Evolutionary conservation across 2,797 vertebrate species (phyloP).

Genomic region (Leontopithecus rosalia): DNA sequence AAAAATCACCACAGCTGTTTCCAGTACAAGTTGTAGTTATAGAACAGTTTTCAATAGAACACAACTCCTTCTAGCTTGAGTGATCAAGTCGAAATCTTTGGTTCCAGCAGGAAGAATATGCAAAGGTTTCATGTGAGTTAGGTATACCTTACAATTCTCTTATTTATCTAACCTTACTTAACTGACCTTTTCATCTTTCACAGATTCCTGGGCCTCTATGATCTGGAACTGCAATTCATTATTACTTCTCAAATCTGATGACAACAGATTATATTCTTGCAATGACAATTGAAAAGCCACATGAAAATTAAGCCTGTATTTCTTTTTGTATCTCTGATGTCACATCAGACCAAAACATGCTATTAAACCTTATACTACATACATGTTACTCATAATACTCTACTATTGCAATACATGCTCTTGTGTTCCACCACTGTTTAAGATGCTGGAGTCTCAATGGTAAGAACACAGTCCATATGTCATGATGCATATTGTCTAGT

Average conservation of each 20-base stretch:
- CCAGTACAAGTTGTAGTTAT: not conserved
- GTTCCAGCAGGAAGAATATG: not conserved
- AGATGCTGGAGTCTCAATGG: not conserved
- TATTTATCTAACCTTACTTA: not conserved
- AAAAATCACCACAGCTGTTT: not conserved
- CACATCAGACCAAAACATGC: not conserved
- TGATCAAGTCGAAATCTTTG: not conserved
- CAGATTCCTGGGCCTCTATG: not conserved
- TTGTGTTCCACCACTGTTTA: not conserved
- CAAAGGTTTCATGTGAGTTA: not conserved
- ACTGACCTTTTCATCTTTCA: not conserved
- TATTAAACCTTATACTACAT: not conserved
- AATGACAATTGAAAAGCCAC: not conserved
- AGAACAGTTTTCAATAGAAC: not conserved
- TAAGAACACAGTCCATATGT: not conserved
- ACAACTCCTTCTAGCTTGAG: not conserved
- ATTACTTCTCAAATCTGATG: not conserved
- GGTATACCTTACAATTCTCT: not conserved
- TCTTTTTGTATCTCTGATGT: not conserved
- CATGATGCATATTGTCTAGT: not conserved
- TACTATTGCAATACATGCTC: not conserved
- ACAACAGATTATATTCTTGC: not conserved
- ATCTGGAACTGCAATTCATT: not conserved
- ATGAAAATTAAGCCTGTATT: not conserved
- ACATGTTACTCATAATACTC: not conserved